Evolutionary conservation across 1,140 invertebrate genomes (phyloP), one percentile per base, ranked within the genome.

Genomic region (Drosophila pruinosa): DNA sequence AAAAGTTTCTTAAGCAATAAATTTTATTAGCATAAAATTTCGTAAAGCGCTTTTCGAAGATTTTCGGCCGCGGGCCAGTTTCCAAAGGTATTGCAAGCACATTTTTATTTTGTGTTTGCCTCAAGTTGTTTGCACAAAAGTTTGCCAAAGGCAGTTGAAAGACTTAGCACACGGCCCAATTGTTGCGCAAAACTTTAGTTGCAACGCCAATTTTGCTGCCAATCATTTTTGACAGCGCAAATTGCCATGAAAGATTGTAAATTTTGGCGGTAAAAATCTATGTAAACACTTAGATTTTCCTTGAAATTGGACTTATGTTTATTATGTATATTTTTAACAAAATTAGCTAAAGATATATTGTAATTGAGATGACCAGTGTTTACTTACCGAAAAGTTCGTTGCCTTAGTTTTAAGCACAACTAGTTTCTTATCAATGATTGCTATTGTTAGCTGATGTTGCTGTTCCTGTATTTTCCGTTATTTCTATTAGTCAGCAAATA

Each of bases 21-120:
- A 75, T 69, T 83, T 76, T 73, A 76, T 80, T 79, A 76, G 72
- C 76, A 85, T 67, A 73, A 73, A 69, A 85, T 80, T n/a, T 80
- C 64, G 65, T 70, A 59, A 76, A 70, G 47, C 67, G 50, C 47
- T 75, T 76, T 75, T 54, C 24, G 26, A 56, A 75, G 28, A 75
- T 68, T 68, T 83, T 74, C 52, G 24, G 57, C 59, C 38, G 38
- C 34, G 10, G 39, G 75, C 43, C 65, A 62, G 58, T 53, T 69
- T 58, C 39, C 17, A 31, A 61, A 38, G 41, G 48, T 53, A 28
- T 57, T 34, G 52, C 68, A 65, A 63, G 54, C 50, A 47, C 45
- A 28, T 48, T 15, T 28, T 48, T 48, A 15, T 7, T 14, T 15
- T 3, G n/a, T 34, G 31, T 34, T 34, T 45, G 19, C 8, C 10